Percentiles rank a stretch among this genome's conserved stretches.
Evolutionary conservation across 2,888 invertebrate species (phyloP).

Genomic region (Morpho deidamia): DNA sequence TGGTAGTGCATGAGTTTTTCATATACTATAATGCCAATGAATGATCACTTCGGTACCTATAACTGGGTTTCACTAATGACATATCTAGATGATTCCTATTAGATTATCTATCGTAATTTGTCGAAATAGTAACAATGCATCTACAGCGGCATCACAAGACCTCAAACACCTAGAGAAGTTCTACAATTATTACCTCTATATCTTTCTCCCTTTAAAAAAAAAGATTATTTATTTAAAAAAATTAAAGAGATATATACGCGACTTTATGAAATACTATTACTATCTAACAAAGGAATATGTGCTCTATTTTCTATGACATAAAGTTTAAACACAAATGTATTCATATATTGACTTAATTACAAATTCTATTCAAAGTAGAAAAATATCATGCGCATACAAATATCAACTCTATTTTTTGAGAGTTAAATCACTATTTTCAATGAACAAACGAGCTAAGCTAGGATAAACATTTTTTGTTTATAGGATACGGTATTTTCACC

Average conservation of each 20-base stretch:
- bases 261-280: slow-evolving; percentile 19
- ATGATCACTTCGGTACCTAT: too few relatives aligned
- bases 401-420: background rate
- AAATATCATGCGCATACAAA: background rate
- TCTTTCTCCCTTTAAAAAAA: too few relatives aligned
- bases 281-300: background rate
- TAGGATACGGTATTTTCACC: slow-evolving; percentile 6
- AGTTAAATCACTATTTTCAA: slow-evolving; percentile 8
- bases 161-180: too few relatives aligned
- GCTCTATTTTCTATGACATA: background rate
- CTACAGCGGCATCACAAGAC: too few relatives aligned
- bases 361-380: background rate
- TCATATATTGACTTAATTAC: slow-evolving; percentile 11
- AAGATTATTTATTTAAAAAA: background rate
- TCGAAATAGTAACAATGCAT: too few relatives aligned
- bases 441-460: background rate
- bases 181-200: too few relatives aligned
- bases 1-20: too few relatives aligned
- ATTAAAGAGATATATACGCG: background rate
- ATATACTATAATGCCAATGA: too few relatives aligned
- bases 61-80: too few relatives aligned
- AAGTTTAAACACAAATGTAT: background rate
- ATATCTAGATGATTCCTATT: too few relatives aligned
- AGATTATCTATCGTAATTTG: too few relatives aligned
- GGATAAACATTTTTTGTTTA: slow-evolving; percentile 5